Base-by-base conservation (phyloP, 2,888 invertebrate species). In the Vannuccia rotundouncinata region DNA sequence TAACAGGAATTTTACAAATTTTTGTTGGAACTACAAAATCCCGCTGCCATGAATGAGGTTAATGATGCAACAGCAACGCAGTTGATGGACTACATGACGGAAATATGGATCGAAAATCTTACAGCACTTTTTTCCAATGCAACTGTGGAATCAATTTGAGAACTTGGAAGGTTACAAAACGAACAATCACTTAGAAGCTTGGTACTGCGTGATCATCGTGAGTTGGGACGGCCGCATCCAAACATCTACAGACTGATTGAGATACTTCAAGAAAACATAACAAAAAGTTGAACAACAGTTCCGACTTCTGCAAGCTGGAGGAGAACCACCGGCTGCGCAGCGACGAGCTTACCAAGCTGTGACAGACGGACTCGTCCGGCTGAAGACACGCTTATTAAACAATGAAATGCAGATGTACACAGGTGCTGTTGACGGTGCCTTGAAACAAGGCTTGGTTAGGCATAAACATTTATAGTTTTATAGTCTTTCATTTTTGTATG, bases 101-200 rank as follows among this genome's bases (percentile, higher is more conserved):
- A 1, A 45, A 81, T 29, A 29, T 81, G 22, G 80, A 59, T 29
- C 28, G 25, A 45, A 79, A 81, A 74, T 31, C 73, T 0, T 29
- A 22, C 30, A 27, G 75, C 75, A 75, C 31, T 75, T 29, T n/a
- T 73, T 73, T 73, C 27, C 2, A 29, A 28, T 2, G 75, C 1
- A 27, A 75, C 29, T 28, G 73, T 79, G 22, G 78, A 80, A 17
- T 74, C 79, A 75, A 73, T 78, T 66, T 30, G 78, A 79, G 73
- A 80, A 74, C 31, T 81, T 25, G 75, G 45, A 74, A 80, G 59
- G 27, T 79, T 81, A 59, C 60, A 73, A 28, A 78, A 77, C 30
- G 77, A 80, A 25, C 66, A 75, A 75, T 75, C 75, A 75, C 31
- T 31, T 75, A 22, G 75, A 75, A 75, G 75, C 75, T 22, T 75